These are phyloP conservation scores for Heptranchias perlo DNA, from an alignment of 2,113 vertebrate species.

Conservation along the genomic window DNA sequence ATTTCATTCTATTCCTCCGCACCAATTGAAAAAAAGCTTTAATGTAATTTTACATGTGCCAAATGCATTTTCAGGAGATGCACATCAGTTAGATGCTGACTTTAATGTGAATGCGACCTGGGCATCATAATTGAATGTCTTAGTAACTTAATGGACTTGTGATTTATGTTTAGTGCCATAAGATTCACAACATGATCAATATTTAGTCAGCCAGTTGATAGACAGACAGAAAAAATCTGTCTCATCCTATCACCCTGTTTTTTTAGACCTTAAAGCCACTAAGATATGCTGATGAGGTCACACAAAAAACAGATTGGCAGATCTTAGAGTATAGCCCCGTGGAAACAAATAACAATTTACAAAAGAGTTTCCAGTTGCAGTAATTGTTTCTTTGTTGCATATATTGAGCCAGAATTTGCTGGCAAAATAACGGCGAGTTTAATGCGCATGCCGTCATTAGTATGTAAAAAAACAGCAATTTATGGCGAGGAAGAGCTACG, in stretches of 20 bases:
- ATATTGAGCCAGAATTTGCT: background rate
- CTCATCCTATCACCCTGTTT: conserved; percentile 43
- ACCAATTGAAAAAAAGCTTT: background rate
- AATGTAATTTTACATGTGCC: background rate
- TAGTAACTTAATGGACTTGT: conserved; percentile 68
- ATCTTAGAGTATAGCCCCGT: background rate
- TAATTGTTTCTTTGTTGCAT: background rate
- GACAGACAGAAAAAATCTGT: conserved; percentile 59
- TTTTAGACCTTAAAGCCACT: conserved; percentile 29
- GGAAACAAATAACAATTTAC: background rate
- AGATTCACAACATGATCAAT: conserved; percentile 67
- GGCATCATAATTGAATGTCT: conserved; percentile 59
- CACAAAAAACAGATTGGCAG: background rate
- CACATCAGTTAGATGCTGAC: conserved; percentile 27
- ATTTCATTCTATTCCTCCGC: background rate
- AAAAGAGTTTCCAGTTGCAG: background rate
- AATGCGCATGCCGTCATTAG: background rate
- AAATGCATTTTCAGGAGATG: conserved; percentile 15
- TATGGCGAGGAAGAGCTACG: background rate
- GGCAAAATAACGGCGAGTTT: background rate
- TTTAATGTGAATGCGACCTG: conserved; percentile 36
- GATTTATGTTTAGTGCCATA: conserved; percentile 61
- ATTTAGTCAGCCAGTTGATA: conserved; percentile 57
- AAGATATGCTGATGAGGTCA: background rate
- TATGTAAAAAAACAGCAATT: background rate